A percentile compares a stretch with the other conserved stretches of the same genome.
Evolutionary conservation across 2,113 vertebrate genomes (phyloP).

Genomic region (Pitta sordida): DNA sequence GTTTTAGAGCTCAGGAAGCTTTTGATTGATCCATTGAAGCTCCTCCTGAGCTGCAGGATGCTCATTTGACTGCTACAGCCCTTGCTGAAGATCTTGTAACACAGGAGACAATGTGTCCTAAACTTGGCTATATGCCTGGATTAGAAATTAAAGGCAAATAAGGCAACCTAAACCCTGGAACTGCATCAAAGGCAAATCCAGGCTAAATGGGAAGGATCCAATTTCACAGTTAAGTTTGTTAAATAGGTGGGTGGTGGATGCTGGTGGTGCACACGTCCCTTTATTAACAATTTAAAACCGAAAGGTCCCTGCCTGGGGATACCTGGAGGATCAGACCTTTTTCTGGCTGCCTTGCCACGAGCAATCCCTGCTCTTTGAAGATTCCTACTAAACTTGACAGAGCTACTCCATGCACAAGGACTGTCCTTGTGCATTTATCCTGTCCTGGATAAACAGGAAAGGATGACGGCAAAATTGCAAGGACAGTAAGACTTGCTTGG

Average conservation of each 20-base stretch:
- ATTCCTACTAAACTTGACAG: not conserved
- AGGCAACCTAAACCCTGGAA: slow-evolving; percentile 52
- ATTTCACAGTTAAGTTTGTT: slow-evolving; percentile 59
- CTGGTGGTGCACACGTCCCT: not conserved
- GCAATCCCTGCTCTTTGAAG: not conserved
- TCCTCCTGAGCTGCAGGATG: not conserved
- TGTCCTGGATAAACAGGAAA: not conserved
- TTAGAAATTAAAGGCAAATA: slow-evolving; percentile 61
- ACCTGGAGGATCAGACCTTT: not conserved
- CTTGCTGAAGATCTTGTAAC: not conserved
- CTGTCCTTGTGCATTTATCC: no score
- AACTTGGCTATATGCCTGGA: slow-evolving; percentile 40
- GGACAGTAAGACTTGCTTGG: not conserved
- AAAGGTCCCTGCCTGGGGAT: slow-evolving; percentile 11
- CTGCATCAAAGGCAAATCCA: slow-evolving; percentile 54
- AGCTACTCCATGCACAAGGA: not conserved
- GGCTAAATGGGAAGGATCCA: slow-evolving; percentile 53
- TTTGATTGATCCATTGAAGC: not conserved
- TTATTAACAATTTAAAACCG: slow-evolving; percentile 31
- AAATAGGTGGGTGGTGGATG: slow-evolving; percentile 55
- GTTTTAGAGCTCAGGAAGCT: not conserved
- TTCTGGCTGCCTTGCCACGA: not conserved
- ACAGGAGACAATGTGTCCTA: slow-evolving; percentile 5
- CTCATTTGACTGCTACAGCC: not conserved
- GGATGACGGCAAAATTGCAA: not conserved